Conservation (phyloP, 2,113 vertebrate species). For the Galbula dea region DNA sequence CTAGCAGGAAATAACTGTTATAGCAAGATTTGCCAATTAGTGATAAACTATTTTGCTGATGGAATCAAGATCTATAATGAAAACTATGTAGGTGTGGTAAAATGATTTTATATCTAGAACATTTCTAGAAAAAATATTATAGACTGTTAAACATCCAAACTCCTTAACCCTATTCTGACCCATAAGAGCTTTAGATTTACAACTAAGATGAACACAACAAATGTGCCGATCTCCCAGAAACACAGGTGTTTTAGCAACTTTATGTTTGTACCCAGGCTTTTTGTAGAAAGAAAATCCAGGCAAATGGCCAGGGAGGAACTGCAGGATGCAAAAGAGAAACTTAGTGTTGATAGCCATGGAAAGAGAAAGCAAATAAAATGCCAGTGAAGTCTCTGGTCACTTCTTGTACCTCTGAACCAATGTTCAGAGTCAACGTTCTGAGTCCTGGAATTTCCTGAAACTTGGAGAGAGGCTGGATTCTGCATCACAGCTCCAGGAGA, state of each 20-base stretch:
- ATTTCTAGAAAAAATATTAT: neutral
- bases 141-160: neutral
- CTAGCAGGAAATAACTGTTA: constrained; percentile 13
- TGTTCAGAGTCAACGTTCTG: no score
- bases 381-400: neutral
- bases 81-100: neutral
- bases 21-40: neutral
- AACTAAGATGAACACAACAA: neutral
- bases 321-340: neutral
- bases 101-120: neutral
- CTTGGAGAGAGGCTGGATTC: neutral
- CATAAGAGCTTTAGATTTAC: neutral
- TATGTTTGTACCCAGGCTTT: neutral
- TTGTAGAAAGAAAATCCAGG: neutral
- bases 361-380: neutral
- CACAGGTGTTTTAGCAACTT: rapidly evolving
- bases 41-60: neutral
- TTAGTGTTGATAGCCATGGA: neutral
- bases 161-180: neutral
- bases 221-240: neutral
- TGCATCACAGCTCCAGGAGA: neutral
- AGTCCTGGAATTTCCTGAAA: neutral
- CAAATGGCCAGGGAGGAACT: neutral
- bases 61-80: neutral
- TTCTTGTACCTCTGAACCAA: neutral